Conservation (phyloP, 2,797 vertebrate genomes). For the Limosa lapponica region DNA sequence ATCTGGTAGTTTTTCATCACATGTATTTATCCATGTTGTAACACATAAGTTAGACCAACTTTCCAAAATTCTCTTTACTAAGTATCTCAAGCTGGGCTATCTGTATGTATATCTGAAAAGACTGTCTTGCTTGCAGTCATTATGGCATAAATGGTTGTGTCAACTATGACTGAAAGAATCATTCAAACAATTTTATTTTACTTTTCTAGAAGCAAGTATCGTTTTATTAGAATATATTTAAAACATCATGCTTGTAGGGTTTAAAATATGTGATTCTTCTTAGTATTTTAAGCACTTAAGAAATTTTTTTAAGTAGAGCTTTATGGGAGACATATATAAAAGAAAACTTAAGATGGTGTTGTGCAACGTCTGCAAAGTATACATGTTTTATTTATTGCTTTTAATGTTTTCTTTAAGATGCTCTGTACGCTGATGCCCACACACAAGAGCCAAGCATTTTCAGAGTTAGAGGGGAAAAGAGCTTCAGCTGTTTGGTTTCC, state of each 20-base stretch:
- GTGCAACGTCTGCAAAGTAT: not conserved
- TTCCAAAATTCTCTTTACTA: no score
- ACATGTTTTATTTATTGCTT: not conserved
- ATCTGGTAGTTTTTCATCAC: not conserved
- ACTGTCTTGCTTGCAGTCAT: not conserved
- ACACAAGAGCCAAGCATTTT: not conserved
- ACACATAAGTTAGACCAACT: not conserved
- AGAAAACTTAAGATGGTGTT: not conserved
- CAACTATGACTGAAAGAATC: not conserved
- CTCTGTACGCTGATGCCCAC: not conserved
- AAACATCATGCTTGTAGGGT: not conserved
- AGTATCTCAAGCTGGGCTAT: not conserved
- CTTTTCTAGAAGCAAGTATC: not conserved
- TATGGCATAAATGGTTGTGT: not conserved
- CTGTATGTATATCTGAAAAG: not conserved
- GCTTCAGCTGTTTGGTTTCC: not conserved
- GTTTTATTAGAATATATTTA: not conserved
- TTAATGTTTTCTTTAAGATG: not conserved
- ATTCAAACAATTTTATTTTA: not conserved
- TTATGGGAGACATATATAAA: not conserved
- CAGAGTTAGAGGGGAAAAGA: not conserved
- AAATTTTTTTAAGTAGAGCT: not conserved
- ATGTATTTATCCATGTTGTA: not conserved
- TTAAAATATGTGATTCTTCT: not conserved
- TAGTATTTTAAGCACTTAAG: not conserved